Evolutionary conservation across 1,140 invertebrate genomes (phyloP), one percentile per base, ranked within the genome.

Genomic region (Calephelis virginiensis): DNA sequence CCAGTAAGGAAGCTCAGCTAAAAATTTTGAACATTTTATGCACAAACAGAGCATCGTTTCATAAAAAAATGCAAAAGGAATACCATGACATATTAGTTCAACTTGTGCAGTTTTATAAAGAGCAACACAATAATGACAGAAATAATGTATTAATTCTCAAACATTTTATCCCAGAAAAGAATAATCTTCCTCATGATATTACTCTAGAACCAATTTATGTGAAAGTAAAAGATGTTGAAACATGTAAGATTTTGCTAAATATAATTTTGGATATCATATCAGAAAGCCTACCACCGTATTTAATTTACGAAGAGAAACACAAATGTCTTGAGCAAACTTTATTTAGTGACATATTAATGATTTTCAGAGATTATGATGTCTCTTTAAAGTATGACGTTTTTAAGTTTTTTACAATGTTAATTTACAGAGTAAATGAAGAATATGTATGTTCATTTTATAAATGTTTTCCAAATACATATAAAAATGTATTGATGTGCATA

Each of bases 1-100:
- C 85, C 65, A 90, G 92, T 66, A 87, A 92, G 63, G 83, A 92
- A 74, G 90, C 89, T 8, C 93, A 93, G 68, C 73, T 92, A 37
- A 91, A 91, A 83, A 92, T 93, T 73, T 67, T 93, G 47, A 83
- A 90, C 37, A 87, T 92, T 62, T 71, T 93, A 37, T 86, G 82
- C 66, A 83, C 87, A 64, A 92, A 92, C 77, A 84, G 86, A 67
- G 86, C 91, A 64, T 72, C 86, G 68, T 89, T 92, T 76, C 92
- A 90, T 81, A 72, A 87, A 46, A 78, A 90, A 53, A 64, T 93
- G 5, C 82, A 89, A 43, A 70, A 71, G 7, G 89, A 93, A 72
- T 93, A 93, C 79, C 71, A 81, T 65, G 75, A 74, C 43, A 80
- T 87, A 48, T 75, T 93, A 40, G 67, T 80, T 37, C 73, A 84